Evolutionary conservation across 2,888 invertebrate species (phyloP).

Genomic region (Apamea epomidion): DNA sequence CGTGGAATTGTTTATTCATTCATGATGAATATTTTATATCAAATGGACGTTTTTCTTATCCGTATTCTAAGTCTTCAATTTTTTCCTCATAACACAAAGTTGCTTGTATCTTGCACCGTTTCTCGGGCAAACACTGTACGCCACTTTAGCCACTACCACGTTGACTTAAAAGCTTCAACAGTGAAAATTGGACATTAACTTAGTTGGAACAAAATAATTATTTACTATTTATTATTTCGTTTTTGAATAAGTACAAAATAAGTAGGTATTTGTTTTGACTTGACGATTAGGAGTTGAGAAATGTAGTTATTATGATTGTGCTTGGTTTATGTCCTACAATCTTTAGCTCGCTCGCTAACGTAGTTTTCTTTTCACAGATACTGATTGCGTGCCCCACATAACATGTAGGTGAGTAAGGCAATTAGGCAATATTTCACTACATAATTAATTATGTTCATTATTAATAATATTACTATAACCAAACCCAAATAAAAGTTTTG

Average conservation of each 20-base stretch:
- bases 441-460: too few species aligned
- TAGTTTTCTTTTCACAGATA: constrained; percentile 68
- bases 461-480: not conserved
- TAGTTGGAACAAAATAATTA: constrained; percentile 1
- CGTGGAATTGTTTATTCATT: constrained; percentile 90
- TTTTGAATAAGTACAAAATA: not conserved
- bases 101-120: constrained; percentile 36
- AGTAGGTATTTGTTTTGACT: constrained; percentile 2
- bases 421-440: constrained; percentile 1
- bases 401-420: constrained; percentile 75
- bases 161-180: constrained; percentile 47
- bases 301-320: not conserved
- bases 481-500: not conserved
- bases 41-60: constrained; percentile 81
- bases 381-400: constrained; percentile 64
- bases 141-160: constrained; percentile 39
- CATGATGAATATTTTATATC: constrained; percentile 88
- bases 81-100: constrained; percentile 48
- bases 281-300: not conserved
- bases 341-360: constrained; percentile 7
- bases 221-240: not conserved
- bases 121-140: constrained; percentile 33
- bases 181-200: constrained; percentile 1
- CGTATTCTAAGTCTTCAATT: constrained; percentile 67
- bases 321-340: not conserved